phyloP scores from a whole-genome alignment of 2,888 invertebrate species.

The Sympetrum striolatum region DNA sequence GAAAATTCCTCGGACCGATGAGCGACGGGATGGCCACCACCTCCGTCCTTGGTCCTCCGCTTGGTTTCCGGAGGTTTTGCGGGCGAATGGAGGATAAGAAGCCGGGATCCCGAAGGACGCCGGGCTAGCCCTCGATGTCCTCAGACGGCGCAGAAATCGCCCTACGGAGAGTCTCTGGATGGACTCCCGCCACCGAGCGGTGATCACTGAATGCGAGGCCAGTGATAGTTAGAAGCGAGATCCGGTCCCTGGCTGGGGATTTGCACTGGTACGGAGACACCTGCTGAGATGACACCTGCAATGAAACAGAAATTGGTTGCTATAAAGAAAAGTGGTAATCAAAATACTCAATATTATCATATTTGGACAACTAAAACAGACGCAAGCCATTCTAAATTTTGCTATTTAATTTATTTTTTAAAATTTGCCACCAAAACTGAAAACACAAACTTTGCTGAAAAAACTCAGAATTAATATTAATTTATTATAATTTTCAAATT shows the following conservation, averaged over 20 bases:
- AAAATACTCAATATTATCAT: too few species aligned
- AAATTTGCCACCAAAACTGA: too few species aligned
- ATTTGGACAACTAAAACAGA: too few species aligned
- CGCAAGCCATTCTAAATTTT: too few species aligned
- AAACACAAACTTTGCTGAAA: too few species aligned
- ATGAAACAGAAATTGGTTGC: conserved; percentile 51
- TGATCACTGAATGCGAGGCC: conserved; percentile 93
- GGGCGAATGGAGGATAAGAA: background rate
- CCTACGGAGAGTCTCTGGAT: background rate
- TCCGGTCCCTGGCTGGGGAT: conserved; percentile 86
- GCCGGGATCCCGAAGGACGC: background rate
- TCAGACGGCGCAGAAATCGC: background rate
- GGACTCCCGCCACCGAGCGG: conserved; percentile 69
- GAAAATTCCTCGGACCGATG: background rate
- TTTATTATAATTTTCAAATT: too few species aligned
- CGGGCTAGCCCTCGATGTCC: background rate
- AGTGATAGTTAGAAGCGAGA: conserved; percentile 77
- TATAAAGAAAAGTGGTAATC: background rate
- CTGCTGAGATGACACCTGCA: conserved; percentile 90
- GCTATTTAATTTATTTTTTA: too few species aligned
- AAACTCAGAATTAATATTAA: too few species aligned
- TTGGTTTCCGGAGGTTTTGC: background rate
- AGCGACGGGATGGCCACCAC: background rate
- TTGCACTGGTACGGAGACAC: conserved; percentile 90
- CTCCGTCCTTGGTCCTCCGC: background rate